Conservation (phyloP, 2,888 invertebrate species). For the Junonia oenone region DNA sequence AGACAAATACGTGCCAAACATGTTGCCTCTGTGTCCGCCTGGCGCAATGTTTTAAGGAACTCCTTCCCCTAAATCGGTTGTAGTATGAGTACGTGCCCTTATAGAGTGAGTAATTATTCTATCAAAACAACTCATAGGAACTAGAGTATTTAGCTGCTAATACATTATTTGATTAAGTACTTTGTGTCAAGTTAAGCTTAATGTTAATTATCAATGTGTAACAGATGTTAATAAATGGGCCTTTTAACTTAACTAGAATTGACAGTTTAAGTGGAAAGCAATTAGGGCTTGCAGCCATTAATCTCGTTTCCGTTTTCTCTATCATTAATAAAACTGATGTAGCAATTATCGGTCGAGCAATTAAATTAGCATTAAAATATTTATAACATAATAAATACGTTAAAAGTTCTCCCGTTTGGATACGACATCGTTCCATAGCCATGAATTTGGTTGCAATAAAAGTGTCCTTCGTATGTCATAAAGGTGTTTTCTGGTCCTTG, state of each 20-base stretch:
- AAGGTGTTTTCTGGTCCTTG: constrained; percentile 40
- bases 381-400: constrained; percentile 38
- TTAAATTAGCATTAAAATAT: background rate
- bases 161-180: background rate
- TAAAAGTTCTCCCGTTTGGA: constrained; percentile 59
- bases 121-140: too few species aligned
- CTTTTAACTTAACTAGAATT: background rate
- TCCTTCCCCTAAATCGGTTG: too few species aligned
- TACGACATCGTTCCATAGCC: constrained; percentile 77
- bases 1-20: too few species aligned
- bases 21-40: too few species aligned
- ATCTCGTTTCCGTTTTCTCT: background rate
- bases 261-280: background rate
- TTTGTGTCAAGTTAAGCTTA: too few species aligned
- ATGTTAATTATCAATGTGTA: background rate
- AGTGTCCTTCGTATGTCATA: constrained; percentile 67
- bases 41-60: too few species aligned
- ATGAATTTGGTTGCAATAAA: constrained; percentile 72
- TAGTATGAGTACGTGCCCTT: too few species aligned
- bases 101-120: too few species aligned
- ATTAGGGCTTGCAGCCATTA: background rate
- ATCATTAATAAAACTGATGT: background rate
- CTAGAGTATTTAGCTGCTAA: too few species aligned
- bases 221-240: background rate
- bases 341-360: background rate